Conservation (phyloP, 2,888 invertebrate species). For the Fissipunctia ypsillon region DNA sequence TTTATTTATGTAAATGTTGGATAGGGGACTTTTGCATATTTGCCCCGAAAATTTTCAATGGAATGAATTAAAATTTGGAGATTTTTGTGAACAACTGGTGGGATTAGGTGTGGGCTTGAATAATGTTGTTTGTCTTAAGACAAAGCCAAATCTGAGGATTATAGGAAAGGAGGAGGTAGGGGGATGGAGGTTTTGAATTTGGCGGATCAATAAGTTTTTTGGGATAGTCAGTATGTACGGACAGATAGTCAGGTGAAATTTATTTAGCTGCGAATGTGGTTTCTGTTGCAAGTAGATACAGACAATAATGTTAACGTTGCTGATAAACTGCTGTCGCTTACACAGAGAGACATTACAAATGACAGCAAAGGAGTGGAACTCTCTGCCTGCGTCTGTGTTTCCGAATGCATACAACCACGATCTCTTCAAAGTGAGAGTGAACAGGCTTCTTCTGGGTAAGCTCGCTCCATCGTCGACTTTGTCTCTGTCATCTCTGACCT, state of each 20-base stretch:
- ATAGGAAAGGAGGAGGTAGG: background rate
- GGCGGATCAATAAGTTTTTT: background rate
- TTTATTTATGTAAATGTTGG: slow-evolving; percentile 74
- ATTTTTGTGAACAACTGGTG: slow-evolving; percentile 42
- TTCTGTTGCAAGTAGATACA: background rate
- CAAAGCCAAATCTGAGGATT: slow-evolving; percentile 28
- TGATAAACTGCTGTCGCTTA: too few relatives aligned
- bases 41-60: slow-evolving; percentile 71
- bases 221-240: background rate
- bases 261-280: background rate
- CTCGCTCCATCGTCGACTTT: too few relatives aligned
- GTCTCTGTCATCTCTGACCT: too few relatives aligned
- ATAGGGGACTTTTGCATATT: slow-evolving; percentile 59
- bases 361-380: too few relatives aligned
- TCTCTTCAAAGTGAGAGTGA: too few relatives aligned
- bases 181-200: background rate
- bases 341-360: too few relatives aligned
- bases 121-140: slow-evolving; percentile 42
- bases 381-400: too few relatives aligned
- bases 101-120: slow-evolving; percentile 48
- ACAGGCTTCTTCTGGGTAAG: too few relatives aligned
- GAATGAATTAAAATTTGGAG: slow-evolving; percentile 51
- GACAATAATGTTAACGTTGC: too few relatives aligned
- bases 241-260: background rate
- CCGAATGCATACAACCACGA: too few relatives aligned